A percentile compares a stretch with the other conserved stretches of the same genome.
Evolutionary conservation across 2,797 vertebrate genomes (phyloP).

Genomic region (Myotis findleyi): DNA sequence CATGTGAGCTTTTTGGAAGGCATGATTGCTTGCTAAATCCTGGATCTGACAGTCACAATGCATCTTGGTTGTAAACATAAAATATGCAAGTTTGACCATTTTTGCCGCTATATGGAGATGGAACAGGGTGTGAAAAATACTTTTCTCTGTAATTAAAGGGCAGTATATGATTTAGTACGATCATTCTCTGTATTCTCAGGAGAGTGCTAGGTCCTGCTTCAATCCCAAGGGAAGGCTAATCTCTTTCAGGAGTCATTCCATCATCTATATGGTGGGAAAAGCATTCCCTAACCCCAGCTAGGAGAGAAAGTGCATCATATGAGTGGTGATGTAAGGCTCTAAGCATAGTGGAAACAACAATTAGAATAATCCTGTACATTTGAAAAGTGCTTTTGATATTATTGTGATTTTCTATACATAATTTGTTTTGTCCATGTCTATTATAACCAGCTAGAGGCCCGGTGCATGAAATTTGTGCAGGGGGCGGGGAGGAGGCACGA

Average conservation of each 20-base stretch:
- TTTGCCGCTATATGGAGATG: neutral
- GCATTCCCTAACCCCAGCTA: neutral
- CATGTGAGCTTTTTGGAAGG: neutral
- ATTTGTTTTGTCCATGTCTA: neutral
- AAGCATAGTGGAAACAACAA: neutral
- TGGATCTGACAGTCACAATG: neutral
- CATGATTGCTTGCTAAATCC: slow-evolving; percentile 3
- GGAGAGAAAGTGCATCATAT: neutral
- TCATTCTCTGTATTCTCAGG: neutral
- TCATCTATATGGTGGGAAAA: neutral
- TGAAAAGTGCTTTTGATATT: neutral
- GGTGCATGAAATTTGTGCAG: too few relatives aligned
- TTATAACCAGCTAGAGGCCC: neutral
- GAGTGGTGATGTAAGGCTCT: neutral
- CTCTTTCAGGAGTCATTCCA: neutral
- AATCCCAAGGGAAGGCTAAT: neutral
- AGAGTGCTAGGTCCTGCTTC: neutral
- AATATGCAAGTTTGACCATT: neutral
- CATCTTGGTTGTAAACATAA: neutral
- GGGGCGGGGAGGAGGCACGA: too few relatives aligned
- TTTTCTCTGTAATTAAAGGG: neutral
- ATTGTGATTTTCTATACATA: neutral
- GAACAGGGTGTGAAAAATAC: neutral
- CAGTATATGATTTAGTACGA: neutral
- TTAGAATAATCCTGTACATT: neutral